phyloP scores from a whole-genome alignment of 2,888 invertebrate genomes.

The Drosophila eohydei region DNA sequence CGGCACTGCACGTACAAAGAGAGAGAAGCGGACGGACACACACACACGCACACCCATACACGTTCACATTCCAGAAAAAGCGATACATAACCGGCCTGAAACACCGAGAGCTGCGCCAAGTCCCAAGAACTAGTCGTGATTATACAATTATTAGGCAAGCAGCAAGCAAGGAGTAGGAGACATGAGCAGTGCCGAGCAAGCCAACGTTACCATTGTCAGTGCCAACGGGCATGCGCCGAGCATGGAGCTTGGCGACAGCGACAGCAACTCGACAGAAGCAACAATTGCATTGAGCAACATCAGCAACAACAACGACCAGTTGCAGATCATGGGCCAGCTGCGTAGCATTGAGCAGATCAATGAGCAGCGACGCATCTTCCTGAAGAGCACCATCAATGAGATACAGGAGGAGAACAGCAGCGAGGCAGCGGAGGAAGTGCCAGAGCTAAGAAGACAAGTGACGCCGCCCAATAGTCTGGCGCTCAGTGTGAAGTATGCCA shows the following conservation, averaged over 20 bases:
- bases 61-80: conserved; percentile 1
- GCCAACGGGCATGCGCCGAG: background rate
- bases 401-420: conserved; percentile 36
- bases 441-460: conserved; percentile 12
- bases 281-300: background rate
- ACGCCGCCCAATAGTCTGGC: conserved; percentile 50
- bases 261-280: background rate
- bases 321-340: conserved; percentile 74
- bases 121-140: conserved; percentile 52
- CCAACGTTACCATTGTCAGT: conserved; percentile 12
- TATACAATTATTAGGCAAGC: conserved; percentile 55
- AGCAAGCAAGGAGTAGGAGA: conserved; percentile 46
- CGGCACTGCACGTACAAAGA: too few relatives aligned
- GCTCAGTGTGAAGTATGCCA: conserved; percentile 69
- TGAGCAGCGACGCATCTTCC: conserved; percentile 76
- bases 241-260: background rate
- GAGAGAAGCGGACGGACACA: background rate
- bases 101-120: conserved; percentile 31
- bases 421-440: background rate
- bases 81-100: conserved; percentile 37
- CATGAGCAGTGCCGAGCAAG: conserved; percentile 45
- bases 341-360: conserved; percentile 78
- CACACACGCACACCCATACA: conserved; percentile 13
- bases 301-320: conserved; percentile 31
- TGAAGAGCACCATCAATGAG: conserved; percentile 72